Evolutionary conservation across 37 sponge, comb jelly and placozoan genomes (phyloP).

Genomic region (Cliona cf. orientalis): DNA sequence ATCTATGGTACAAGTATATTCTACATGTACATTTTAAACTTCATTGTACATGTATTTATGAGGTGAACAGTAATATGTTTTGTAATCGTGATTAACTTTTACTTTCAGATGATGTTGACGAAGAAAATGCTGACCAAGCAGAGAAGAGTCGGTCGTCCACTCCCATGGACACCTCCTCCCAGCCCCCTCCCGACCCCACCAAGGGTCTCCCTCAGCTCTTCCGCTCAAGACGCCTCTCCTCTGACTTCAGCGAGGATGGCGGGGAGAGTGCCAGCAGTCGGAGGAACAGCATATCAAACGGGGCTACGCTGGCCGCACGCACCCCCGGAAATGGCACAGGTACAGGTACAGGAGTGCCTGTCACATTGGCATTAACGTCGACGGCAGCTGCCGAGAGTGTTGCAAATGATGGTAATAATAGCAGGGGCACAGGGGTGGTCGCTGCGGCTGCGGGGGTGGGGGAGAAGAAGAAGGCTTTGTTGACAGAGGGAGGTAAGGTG

Average conservation of each 20-base stretch:
- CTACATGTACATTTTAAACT: too few relatives aligned
- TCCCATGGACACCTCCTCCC: not conserved
- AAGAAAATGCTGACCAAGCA: too few relatives aligned
- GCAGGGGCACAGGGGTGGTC: not conserved
- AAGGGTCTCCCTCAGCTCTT: conserved; percentile 34
- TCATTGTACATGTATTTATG: too few relatives aligned
- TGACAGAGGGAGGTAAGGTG: too few relatives aligned
- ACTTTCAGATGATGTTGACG: too few relatives aligned
- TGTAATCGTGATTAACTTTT: too few relatives aligned
- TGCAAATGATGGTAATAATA: not conserved
- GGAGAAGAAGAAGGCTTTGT: too few relatives aligned
- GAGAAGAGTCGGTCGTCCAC: too few relatives aligned
- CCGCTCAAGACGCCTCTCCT: conserved; percentile 20
- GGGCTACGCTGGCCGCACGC: too few relatives aligned
- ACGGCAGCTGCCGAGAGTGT: not conserved
- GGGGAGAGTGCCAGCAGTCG: conserved; percentile 17
- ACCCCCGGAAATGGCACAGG: not conserved
- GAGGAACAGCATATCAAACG: conserved; percentile 17
- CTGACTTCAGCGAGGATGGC: conserved; percentile 43
- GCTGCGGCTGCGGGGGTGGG: not conserved
- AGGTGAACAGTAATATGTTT: too few relatives aligned
- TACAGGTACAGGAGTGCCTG: not conserved
- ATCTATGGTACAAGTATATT: too few relatives aligned
- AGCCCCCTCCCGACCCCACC: conserved; percentile 2
- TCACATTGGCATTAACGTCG: not conserved